Base-by-base conservation (phyloP, 2,888 invertebrate species). In the Pherbina coryleti region DNA sequence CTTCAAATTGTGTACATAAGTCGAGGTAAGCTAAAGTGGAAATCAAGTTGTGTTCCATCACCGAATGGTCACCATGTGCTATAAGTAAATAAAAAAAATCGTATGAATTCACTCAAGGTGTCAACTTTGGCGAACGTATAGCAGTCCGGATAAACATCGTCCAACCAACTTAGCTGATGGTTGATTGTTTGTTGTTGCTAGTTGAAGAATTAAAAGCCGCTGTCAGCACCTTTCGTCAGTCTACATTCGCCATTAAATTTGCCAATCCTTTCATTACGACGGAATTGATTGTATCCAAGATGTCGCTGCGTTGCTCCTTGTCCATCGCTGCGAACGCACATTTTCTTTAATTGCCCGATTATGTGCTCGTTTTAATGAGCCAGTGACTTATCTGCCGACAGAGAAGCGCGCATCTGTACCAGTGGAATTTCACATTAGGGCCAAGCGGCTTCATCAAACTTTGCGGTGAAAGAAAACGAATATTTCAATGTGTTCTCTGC, bases 351-450 rank as follows among this genome's bases (percentile, higher is more conserved):
- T 67, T 75, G 67, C 55, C 37, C 31, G 55, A 67, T 75, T 75
- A 74, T 31, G 64, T 51, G 66, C 25, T 19, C 34, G 34, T 49
- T 66, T 74, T 37, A 75, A 66, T 67, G 75, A 60, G 9, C 34
- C 51, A 64, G 28, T 55, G 67, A 74, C 66, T 75, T 75, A 75
- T 75, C 75, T 67, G 55, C 66, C 67, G 67, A 75, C 66, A 67
- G 34, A 75, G 37, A n/a, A 28, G 53, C 7, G 7, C 34, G 44
- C 66, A 67, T 44, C 73, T 37, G 73, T 34, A 5, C 28, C 49
- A 49, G 62, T n/a, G 73, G 62, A 60, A 73, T 73, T 73, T 73
- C 62, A 25, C 73, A 73, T 73, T 73, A 73, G 55, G 31, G 17
- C 49, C 49, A 55, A 11, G 55, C 34, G 14, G 55, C 31, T 55